Evolutionary conservation across 2,113 vertebrate species (phyloP), one percentile per base, ranked within the genome.

Genomic region (Toxostoma redivivum): DNA sequence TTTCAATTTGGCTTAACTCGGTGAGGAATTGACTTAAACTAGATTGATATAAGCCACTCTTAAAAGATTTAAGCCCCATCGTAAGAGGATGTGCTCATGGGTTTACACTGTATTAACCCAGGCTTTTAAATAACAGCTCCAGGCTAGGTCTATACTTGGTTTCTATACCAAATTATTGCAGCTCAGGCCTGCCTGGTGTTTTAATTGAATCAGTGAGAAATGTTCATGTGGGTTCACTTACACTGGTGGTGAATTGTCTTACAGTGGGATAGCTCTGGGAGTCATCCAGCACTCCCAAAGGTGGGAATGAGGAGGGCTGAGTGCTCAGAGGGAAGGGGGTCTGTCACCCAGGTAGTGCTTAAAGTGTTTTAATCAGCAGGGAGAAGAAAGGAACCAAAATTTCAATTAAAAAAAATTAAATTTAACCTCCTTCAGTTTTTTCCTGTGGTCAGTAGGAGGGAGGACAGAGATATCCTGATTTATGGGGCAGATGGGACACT

Each of bases 1-100:
- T 95, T 97, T 95, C 94, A 94, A 92, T 96, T 95, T 95, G 91
- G 93, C 96, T 96, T 95, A 92, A 89, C 83, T 95, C 9, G 1
- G 61, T 89, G 94, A 97, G 94, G 96, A 96, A 95, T 91, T 97
- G 92, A 96, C 73, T 95, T 95, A 92, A 97, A 96, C 95, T 95
- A 96, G 95, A 94, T 95, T 94, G 94, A 88, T 95, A 95, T 95
- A 97, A 97, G 92, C 96, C 92, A 95, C 89, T 95, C 95, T 95
- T 94, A 89, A 84, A 92, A 94, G 94, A 96, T 88, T 93, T 93
- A 97, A 97, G 83, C 83, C 80, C 76, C 76, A 35, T 28, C 60
- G 10, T 95, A 97, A 95, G 95, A 96, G 93, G 96, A 95, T 97
- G 95, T 89, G 89, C 95, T 95, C 91, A 61, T 81, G 89, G 94